Percentiles rank a stretch among this genome's conserved stretches.
These are phyloP conservation scores for Stylophora pistillata DNA, from an alignment of 64 coral and sea anemone species.

Conservation along the genomic window DNA sequence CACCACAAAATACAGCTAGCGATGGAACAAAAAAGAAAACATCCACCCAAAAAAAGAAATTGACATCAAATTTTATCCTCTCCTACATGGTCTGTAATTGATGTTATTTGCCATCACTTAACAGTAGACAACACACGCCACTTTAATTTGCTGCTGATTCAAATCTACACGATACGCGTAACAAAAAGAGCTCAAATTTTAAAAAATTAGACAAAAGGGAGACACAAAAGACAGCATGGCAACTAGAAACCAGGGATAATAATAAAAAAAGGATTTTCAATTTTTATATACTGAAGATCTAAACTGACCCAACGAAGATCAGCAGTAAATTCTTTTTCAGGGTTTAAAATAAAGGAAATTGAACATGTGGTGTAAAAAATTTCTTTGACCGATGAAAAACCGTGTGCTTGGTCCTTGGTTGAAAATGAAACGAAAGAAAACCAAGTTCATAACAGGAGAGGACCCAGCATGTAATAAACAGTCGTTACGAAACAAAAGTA, in stretches of 20 bases:
- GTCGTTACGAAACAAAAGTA: background rate
- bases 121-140: constrained; percentile 12
- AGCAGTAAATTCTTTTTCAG: background rate
- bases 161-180: constrained; percentile 4
- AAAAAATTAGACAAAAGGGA: constrained; percentile 1
- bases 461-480: background rate
- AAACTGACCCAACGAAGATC: background rate
- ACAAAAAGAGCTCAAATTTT: constrained; percentile 35
- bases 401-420: background rate
- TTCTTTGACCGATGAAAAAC: background rate
- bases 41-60: background rate
- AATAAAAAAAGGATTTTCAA: background rate
- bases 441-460: background rate
- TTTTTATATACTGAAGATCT: too few relatives aligned
- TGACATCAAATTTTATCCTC: background rate
- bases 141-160: background rate
- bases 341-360: background rate
- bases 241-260: constrained; percentile 8
- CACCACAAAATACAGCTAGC: background rate
- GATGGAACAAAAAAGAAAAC: background rate
- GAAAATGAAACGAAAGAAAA: background rate
- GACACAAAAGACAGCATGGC: background rate
- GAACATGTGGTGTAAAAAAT: background rate
- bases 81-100: background rate
- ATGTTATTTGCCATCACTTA: background rate